Conservation (phyloP, 1,140 invertebrate genomes). For the Yoshiicerus persimilis region DNA sequence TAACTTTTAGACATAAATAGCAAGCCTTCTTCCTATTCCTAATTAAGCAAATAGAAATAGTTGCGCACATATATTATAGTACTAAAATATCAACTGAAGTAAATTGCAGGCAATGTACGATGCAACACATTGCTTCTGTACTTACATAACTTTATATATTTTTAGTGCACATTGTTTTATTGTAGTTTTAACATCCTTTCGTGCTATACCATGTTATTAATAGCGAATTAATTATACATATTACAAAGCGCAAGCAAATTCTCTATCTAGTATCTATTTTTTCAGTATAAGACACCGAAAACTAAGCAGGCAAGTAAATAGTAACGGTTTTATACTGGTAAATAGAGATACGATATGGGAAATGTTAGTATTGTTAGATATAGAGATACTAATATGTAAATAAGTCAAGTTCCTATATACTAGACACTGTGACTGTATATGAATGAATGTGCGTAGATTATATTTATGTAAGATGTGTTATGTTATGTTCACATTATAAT, state of each 20-base stretch:
- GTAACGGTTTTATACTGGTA: no score
- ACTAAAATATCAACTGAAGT: background rate
- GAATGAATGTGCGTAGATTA: background rate
- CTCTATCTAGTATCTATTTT: no score
- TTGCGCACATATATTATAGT: background rate
- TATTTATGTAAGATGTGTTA: background rate
- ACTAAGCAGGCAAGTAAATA: no score
- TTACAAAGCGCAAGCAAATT: no score
- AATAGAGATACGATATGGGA: background rate
- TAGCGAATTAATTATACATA: background rate
- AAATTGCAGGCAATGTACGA: background rate
- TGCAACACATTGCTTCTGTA: background rate
- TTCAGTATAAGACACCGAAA: no score
- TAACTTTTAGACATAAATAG: no score
- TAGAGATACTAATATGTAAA: background rate
- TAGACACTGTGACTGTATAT: no score
- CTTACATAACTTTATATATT: background rate
- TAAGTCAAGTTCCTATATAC: background rate
- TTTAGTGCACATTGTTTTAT: background rate
- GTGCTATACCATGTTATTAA: background rate
- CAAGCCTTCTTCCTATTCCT: background rate
- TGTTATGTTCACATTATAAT: background rate
- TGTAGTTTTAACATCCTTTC: background rate
- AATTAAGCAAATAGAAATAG: background rate
- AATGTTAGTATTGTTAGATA: background rate